A percentile compares a stretch with the other conserved stretches of the same genome.
These are phyloP conservation scores for Geophilus truncorum DNA, from an alignment of 2,888 invertebrate genomes.

Conservation along the genomic window DNA sequence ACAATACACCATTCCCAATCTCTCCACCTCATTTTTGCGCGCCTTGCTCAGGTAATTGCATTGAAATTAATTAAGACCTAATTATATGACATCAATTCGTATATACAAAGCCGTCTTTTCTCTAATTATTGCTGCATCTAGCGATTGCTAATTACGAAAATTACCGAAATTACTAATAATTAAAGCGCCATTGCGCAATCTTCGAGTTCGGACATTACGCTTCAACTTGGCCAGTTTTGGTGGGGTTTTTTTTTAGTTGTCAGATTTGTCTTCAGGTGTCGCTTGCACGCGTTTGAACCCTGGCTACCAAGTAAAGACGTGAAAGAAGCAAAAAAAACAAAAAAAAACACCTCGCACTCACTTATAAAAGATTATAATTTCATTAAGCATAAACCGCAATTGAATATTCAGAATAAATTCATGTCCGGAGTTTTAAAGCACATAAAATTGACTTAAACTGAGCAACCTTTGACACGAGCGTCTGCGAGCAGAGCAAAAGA, in stretches of 20 bases:
- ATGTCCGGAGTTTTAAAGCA: not conserved
- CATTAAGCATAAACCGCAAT: not conserved
- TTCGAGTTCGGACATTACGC: too few species aligned
- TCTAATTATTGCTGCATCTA: not conserved
- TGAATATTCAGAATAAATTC: not conserved
- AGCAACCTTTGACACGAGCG: not conserved
- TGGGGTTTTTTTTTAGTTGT: too few species aligned
- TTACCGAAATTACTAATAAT: not conserved
- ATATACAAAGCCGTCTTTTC: not conserved
- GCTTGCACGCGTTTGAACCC: too few species aligned
- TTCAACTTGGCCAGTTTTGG: too few species aligned
- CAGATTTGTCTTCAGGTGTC: too few species aligned
- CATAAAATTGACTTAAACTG: not conserved
- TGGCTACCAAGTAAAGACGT: too few species aligned
- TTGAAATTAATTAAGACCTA: not conserved
- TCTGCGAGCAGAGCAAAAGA: not conserved
- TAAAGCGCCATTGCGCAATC: too few species aligned
- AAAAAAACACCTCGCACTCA: too few species aligned
- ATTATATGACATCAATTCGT: not conserved
- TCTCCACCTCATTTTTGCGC: not conserved
- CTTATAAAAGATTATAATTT: not conserved
- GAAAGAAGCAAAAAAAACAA: not conserved
- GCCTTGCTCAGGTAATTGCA: not conserved
- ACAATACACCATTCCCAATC: not conserved
- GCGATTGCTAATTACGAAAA: not conserved